Evolutionary conservation across 2,797 vertebrate genomes (phyloP).

Genomic region (Emys orbicularis): DNA sequence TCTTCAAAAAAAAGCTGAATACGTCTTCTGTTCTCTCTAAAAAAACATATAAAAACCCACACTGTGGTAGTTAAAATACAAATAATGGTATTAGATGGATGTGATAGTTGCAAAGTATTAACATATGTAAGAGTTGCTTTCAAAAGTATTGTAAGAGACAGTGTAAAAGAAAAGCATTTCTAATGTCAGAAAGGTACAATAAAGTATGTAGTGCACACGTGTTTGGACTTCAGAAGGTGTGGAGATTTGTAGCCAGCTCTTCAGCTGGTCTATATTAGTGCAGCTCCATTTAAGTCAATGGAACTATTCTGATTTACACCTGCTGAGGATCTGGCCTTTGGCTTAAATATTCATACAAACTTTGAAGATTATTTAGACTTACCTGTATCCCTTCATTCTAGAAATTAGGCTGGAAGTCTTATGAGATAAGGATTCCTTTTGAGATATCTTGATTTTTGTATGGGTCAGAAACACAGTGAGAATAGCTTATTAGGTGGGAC

Average conservation of each 20-base stretch:
- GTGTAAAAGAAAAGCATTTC: constrained; percentile 49
- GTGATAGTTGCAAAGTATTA: constrained; percentile 62
- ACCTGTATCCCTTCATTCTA: constrained; percentile 65
- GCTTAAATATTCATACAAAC: not conserved
- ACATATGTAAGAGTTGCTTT: constrained; percentile 50
- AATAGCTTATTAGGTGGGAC: constrained; percentile 55
- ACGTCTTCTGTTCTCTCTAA: constrained; percentile 28
- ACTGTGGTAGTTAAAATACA: constrained; percentile 44
- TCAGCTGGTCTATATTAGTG: constrained; percentile 69
- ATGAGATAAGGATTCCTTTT: constrained; percentile 47
- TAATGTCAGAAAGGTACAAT: constrained; percentile 61
- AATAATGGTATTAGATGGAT: constrained; percentile 60
- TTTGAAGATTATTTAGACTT: constrained; percentile 35
- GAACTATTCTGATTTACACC: constrained; percentile 62
- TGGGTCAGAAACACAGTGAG: constrained; percentile 64
- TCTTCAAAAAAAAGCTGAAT: not conserved
- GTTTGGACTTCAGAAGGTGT: constrained; percentile 62
- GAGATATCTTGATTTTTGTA: constrained; percentile 54
- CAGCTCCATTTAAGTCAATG: constrained; percentile 50
- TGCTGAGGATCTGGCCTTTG: constrained; percentile 61
- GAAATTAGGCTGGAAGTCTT: constrained; percentile 69
- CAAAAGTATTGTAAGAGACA: constrained; percentile 35
- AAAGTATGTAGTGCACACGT: constrained; percentile 67
- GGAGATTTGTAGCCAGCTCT: constrained; percentile 53
- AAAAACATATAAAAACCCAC: not conserved